Percentiles rank a stretch among this genome's conserved stretches.
Conservation (phyloP, 2,113 vertebrate species). For the Capra hircus region DNA sequence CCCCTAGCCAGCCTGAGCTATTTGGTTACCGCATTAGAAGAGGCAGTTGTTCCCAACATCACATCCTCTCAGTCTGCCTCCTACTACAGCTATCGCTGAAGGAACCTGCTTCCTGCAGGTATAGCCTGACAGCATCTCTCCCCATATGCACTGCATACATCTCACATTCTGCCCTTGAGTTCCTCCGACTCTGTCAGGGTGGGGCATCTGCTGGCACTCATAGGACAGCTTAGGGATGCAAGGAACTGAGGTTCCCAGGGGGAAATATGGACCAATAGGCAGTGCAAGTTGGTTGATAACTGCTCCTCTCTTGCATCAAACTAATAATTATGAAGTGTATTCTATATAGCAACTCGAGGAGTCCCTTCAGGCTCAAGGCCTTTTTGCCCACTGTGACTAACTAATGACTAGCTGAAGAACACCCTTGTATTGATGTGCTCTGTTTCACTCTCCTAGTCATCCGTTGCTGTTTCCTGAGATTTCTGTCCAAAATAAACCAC, state of each 20-base stretch:
- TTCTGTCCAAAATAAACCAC: slow-evolving; percentile 48
- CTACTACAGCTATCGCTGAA: not conserved
- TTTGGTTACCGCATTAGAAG: not conserved
- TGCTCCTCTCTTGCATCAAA: not conserved
- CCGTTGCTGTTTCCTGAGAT: slow-evolving; percentile 45
- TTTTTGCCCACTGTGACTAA: not conserved
- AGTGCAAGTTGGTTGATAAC: not conserved
- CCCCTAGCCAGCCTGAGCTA: not conserved
- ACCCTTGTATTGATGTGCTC: not conserved
- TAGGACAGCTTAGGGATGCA: not conserved
- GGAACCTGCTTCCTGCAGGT: not conserved
- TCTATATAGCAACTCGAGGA: not conserved
- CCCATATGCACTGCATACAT: not conserved
- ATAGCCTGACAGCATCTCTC: not conserved
- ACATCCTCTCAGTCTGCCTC: not conserved
- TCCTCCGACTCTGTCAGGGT: not conserved
- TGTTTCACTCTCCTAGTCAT: slow-evolving; percentile 22
- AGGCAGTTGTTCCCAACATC: not conserved
- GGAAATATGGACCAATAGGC: not conserved
- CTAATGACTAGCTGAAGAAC: slow-evolving; percentile 3
- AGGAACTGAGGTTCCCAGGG: not conserved
- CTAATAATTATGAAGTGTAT: not conserved
- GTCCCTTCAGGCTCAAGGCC: not conserved
- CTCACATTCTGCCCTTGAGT: not conserved
- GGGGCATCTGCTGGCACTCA: not conserved